Conservation (phyloP, 30 jellyfish, hydroid and myxozoan species). For the Turritopsis dohrnii region DNA sequence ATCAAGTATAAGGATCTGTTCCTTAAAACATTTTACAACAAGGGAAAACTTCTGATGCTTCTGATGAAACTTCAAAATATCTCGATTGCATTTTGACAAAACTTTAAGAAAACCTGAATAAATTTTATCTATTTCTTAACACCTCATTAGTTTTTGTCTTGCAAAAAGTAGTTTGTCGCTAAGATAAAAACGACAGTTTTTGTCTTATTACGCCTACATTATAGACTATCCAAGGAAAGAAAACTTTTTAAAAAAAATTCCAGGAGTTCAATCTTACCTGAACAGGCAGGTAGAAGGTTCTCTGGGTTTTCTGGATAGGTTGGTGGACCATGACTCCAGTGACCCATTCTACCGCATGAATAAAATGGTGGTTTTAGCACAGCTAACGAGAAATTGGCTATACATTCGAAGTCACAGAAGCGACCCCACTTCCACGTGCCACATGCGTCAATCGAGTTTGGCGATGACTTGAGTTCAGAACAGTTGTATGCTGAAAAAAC, state of each 20-base stretch:
- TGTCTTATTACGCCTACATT: no score
- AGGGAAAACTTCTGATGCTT: no score
- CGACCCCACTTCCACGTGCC: conserved; percentile 94
- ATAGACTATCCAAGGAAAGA: no score
- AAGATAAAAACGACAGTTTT: no score
- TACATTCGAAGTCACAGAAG: conserved; percentile 61
- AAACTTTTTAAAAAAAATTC: neutral
- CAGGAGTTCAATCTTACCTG: conserved; percentile 51
- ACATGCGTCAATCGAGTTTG: conserved; percentile 52
- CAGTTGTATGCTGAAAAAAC: conserved; percentile 75
- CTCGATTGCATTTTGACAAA: no score
- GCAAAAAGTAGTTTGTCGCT: no score
- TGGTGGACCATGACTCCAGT: conserved; percentile 99
- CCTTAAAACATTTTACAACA: no score
- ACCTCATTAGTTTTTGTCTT: no score
- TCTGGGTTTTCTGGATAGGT: conserved; percentile 75
- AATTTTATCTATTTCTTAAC: no score
- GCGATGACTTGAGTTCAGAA: conserved; percentile 51
- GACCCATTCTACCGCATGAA: conserved; percentile 68
- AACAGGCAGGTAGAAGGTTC: conserved; percentile 62
- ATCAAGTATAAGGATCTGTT: no score
- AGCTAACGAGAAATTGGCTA: conserved; percentile 38
- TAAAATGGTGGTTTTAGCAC: conserved; percentile 66
- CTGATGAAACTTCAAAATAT: no score
- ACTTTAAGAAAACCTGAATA: no score